Base-by-base conservation (phyloP, 2,888 invertebrate species). In the Yponomeuta cagnagella region DNA sequence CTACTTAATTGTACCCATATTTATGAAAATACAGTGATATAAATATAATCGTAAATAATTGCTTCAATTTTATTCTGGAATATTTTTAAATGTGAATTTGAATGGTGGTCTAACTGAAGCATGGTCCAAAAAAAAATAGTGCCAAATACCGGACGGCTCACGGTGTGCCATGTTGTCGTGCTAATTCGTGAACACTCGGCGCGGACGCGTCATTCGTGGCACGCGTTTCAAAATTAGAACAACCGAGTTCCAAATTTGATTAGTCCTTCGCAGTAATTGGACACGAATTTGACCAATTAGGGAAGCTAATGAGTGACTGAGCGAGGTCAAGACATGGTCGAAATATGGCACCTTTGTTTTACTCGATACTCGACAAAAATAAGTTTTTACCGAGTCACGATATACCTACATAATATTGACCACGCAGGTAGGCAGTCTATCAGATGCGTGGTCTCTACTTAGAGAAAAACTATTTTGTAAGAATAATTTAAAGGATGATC, bases 221-320 rank as follows among this genome's bases (percentile, higher is more conserved):
- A 83, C 84, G 82, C 79, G 83, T 77, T 75, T 73, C 75, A 75
- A 78, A 78, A 79, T 80, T 70, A 65, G 65, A 80, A 78, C 78
- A 80, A 77, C 75, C 73, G 80, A 70, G 48, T 77, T 82, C 78
- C 78, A 81, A 80, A 80, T 83, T 81, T 79, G 77, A 82, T 78
- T 80, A 77, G 73, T 72, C 73, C 71, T 71, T 73, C 73, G 70
- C 74, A 72, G 74, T 71, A 70, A 71, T 72, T 71, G 68, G 71
- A 65, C 69, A 65, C 12, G 65, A 48, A 30, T 64, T 69, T n/a
- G 43, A 23, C 71, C 65, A 71, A 69, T 71, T 69, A 71, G 71
- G 52, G 58, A 10, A 5, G 23, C 52, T 68, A 67, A 63, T 67
- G 10, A 63, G 65, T 65, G 65, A 48, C 70, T 70, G 48, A 67